Evolutionary conservation across 2,797 vertebrate species (phyloP).

Genomic region (Scarus forsteni): DNA sequence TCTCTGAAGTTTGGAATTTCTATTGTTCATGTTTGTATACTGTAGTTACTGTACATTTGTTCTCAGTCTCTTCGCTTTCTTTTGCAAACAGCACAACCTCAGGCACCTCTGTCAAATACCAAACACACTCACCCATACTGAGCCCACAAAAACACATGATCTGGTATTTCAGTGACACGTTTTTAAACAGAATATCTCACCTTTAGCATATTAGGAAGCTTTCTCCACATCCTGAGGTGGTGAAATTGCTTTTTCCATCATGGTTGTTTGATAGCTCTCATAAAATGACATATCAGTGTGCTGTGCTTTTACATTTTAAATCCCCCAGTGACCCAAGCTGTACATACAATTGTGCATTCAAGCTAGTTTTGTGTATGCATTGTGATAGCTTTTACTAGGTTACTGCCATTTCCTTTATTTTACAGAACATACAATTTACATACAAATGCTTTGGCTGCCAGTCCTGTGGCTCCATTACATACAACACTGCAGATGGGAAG

Average conservation of each 20-base stretch:
- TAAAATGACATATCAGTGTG: slow-evolving; percentile 63
- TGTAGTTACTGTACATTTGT: slow-evolving; percentile 47
- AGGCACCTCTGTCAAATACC: slow-evolving; percentile 26
- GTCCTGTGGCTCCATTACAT: slow-evolving; percentile 60
- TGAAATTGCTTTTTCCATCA: slow-evolving; percentile 34
- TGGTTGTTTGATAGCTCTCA: slow-evolving; percentile 59
- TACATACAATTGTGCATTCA: slow-evolving; percentile 70
- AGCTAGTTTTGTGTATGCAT: slow-evolving; percentile 71
- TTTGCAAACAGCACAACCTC: slow-evolving; percentile 16
- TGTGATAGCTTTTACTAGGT: slow-evolving; percentile 63
- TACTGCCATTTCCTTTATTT: slow-evolving; percentile 7
- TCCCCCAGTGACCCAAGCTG: slow-evolving; percentile 67
- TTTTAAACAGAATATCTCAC: slow-evolving; percentile 19
- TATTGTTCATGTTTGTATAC: slow-evolving; percentile 23
- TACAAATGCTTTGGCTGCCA: slow-evolving; percentile 59
- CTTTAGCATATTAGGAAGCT: slow-evolving; percentile 19
- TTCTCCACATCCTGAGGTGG: slow-evolving; percentile 19
- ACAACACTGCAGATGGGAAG: slow-evolving; percentile 44
- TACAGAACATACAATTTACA: slow-evolving; percentile 18
- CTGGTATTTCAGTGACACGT: slow-evolving; percentile 35
- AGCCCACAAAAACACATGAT: slow-evolving; percentile 15
- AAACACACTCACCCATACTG: background rate
- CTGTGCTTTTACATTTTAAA: slow-evolving; percentile 60
- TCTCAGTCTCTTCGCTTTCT: slow-evolving; percentile 1
- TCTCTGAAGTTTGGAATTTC: slow-evolving; percentile 23